Percentiles rank a stretch among this genome's conserved stretches.
phyloP scores from a whole-genome alignment of 2,113 vertebrate genomes.

The human region GRCh38 chr2:234500001-234500500 shows the following conservation, averaged over 20 bases:
- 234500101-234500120: not conserved
- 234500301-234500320: not conserved
- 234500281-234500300: not conserved
- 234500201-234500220: not conserved
- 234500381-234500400: not conserved
- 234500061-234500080: not conserved
- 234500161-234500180: not conserved
- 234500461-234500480: not conserved
- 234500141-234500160: not conserved
- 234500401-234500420: not conserved
- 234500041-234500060: not conserved
- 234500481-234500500: rapidly evolving
- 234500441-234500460: too few relatives aligned
- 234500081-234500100: not conserved
- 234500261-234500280: not conserved
- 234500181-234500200: not conserved
- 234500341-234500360: not conserved
- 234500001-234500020: rapidly evolving
- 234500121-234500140: not conserved
- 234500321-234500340: not conserved
- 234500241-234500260: not conserved
- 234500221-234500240: not conserved
- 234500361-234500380: rapidly evolving
- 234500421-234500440: not conserved
- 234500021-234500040: too few relatives aligned